These are phyloP conservation scores for Callosobruchus maculatus DNA, from an alignment of 2,888 invertebrate species.

Conservation along the genomic window DNA sequence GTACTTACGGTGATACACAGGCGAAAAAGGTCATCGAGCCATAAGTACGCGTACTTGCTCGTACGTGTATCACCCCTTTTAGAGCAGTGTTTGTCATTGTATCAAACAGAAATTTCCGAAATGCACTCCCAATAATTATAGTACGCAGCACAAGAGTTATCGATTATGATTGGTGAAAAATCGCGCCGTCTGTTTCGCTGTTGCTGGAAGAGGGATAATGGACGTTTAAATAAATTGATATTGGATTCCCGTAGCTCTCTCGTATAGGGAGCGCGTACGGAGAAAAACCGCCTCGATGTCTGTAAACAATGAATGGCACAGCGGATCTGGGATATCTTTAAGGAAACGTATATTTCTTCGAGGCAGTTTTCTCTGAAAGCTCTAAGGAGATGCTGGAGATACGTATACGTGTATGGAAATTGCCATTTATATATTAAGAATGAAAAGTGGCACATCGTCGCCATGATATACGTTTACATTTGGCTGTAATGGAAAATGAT, in stretches of 20 bases:
- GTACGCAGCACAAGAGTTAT: not conserved
- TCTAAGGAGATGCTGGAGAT: not conserved
- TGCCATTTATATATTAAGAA: not conserved
- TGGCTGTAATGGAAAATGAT: not conserved
- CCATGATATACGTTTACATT: not conserved
- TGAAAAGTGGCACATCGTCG: not conserved
- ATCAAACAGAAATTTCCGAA: not conserved
- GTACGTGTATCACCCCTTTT: no score
- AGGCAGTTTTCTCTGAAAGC: not conserved
- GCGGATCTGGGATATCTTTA: not conserved
- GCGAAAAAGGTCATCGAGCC: no score
- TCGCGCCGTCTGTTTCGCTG: not conserved
- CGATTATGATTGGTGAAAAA: not conserved
- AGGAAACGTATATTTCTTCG: not conserved
- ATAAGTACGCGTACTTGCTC: no score
- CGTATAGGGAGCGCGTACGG: not conserved
- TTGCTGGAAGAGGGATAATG: not conserved
- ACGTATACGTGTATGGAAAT: not conserved
- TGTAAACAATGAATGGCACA: not conserved
- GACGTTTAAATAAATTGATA: not conserved
- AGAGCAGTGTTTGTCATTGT: no score
- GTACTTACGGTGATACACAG: no score
- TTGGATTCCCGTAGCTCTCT: not conserved
- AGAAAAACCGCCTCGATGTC: not conserved
- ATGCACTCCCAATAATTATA: not conserved